Base-by-base conservation (phyloP, 2,797 vertebrate species). In the Siniperca obscura region DNA sequence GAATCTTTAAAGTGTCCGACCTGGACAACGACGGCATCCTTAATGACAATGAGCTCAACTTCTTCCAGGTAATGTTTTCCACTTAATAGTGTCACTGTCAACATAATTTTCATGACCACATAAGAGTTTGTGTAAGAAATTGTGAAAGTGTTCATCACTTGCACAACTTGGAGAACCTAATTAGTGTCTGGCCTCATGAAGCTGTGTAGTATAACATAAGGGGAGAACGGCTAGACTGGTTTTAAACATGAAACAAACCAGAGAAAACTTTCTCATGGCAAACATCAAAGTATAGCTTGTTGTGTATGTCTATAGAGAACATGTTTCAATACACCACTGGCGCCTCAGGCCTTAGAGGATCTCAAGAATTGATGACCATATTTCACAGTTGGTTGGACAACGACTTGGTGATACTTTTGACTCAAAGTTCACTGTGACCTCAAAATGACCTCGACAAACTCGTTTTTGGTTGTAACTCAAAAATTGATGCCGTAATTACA, bases 1-100 rank as follows among this genome's bases (percentile, higher is more conserved):
- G 98, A 83, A 99, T 99, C 92, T 99, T 99, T 88, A 98, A 98
- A 94, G 97, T 99, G 92, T 99, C 98, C 19, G 98, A 99, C 93
- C 95, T 98, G 89, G 98, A 99, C 95, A 99, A 99, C 10, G 98
- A 99, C 44, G 98, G 98, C 27, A 96, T 98, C 80, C 96, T 99
- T 36, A 99, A 98, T 5, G 98, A 99, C 95, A 97, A 97, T 14
- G 98, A 99, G 86, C 98, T 99, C 77, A 99, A 99, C 93, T 99
- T 99, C 92, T 99, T 99, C 91, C 98, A 99, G 97, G 98, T 99
- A 88, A 86, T 5, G 5, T 53, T 65, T 81, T 16, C 64, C 8
- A 9, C 12, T 50, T 0, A 2, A 13, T 3, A 22, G 0, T 55
- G 36, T 40, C 3, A 9, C 21, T 27, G 16, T 59, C 50, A 10